Evolutionary conservation across 2,888 invertebrate species (phyloP), one percentile per base, ranked within the genome.

Genomic region (Incurvaria masculella): DNA sequence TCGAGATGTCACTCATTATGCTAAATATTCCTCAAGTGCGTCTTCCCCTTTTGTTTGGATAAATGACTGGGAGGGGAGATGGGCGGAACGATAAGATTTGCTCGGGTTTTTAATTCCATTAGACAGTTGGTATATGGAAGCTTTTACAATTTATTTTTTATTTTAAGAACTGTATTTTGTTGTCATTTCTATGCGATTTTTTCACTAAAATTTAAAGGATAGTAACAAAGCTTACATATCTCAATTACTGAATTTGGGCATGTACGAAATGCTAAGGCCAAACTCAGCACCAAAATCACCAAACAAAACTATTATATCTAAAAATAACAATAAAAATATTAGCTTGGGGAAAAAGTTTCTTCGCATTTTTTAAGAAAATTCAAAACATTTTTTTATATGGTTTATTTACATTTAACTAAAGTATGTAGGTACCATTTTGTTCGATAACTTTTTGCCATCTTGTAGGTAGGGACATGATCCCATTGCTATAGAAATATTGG

Each of bases 111-210:
- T 63, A 62, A 61, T 63, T 59, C 59, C 59, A 58, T 66, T 66
- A 76, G 76, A 76, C 76, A 78, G 73, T 78, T 76, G 72, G 75
- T 76, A 72, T 76, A 76, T 76, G 75, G 76, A 73, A 60, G 58
- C 61, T 66, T 69, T 68, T 66, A 64, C 63, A 57, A 59, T 57
- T 54, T 51, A 52, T 61, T 66, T 72, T 72, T 72, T 72, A 73
- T 66, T 69, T 68, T 65, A 58, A 59, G 52, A 49, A 46, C 48
- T 49, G 51, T 51, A 49, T 50, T 51, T 52, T 54, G 53, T 27
- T 11, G 48, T 45, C 51, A 50, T 46, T 40, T 46, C 42, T 44
- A 39, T 49, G 46, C 38, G 19, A 6, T 17, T 21, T 46, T 42
- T 16, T 42, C 10, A 16, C 14, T 10, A 44, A 44, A 21, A 44